These are phyloP conservation scores for Colostygia pectinataria DNA, from an alignment of 2,888 invertebrate genomes.

Conservation along the genomic window DNA sequence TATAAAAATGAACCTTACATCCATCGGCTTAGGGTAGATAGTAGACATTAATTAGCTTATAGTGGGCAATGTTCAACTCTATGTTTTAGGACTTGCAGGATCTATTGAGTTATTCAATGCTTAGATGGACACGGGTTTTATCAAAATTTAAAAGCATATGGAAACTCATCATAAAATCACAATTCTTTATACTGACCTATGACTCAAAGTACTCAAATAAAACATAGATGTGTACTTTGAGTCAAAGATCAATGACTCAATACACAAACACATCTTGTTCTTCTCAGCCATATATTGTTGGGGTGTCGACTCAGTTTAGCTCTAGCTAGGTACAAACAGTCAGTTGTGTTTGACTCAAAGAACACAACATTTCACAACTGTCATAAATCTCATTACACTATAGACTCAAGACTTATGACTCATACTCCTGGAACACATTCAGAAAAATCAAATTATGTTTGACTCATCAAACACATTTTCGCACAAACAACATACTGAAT, in stretches of 20 bases:
- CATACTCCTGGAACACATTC: constrained; percentile 1
- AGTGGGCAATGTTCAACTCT: constrained; percentile 2
- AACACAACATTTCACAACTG: background rate
- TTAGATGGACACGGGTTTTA: constrained; percentile 5
- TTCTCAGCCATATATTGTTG: no score
- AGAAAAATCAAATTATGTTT: background rate
- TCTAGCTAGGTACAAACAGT: background rate
- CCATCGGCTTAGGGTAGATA: constrained; percentile 7
- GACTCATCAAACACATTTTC: background rate
- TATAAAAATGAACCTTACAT: constrained; percentile 5
- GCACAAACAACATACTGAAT: background rate
- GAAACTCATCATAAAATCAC: background rate
- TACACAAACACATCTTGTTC: no score
- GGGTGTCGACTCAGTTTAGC: background rate
- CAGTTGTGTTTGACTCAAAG: constrained; percentile 1
- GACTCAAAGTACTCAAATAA: constrained; percentile 8
- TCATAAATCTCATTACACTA: background rate
- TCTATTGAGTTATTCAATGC: no score
- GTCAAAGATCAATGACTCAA: background rate
- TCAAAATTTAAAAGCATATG: constrained; percentile 13
- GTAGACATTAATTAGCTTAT: constrained; percentile 6
- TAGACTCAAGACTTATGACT: background rate
- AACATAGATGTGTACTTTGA: constrained; percentile 2
- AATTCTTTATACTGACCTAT: background rate
- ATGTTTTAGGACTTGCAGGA: background rate